Base-by-base conservation (phyloP, 2,797 vertebrate species). In the Acipenser ruthenus region DNA sequence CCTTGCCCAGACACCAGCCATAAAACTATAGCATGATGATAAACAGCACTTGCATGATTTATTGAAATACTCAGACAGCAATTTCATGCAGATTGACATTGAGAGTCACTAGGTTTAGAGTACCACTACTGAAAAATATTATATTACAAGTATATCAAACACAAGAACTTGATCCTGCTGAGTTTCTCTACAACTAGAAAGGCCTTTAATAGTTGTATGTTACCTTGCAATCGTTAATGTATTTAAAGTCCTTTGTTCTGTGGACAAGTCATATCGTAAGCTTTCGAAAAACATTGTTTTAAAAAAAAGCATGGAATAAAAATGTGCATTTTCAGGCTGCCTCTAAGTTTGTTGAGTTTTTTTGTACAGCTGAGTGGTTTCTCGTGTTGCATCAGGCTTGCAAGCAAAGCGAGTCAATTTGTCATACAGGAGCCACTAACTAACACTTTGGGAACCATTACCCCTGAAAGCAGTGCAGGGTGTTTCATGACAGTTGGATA, bases 11-110 rank as follows among this genome's bases (percentile, higher is more conserved):
- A 50, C 73, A 52, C 70, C 62, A 51, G 66, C 80, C 81, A 81
- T 84, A 83, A 84, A 88, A 80, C 73, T 77, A 75, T 78, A 79
- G 72, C 68, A 73, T 75, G 78, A 86, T 79, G 82, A 88, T 84
- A 87, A 89, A 89, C 87, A 84, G 81, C 67, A 63, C 74, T 71
- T 66, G 47, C 6, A 73, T 88, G 88, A 91, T 91, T 91, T 90
- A 91, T 75, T 70, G 78, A 77, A 70, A 68, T 75, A 78, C 83
- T 87, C 86, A 89, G 90, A 91, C 90, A 87, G 83, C 80, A 80
- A 91, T 91, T 91, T 90, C 90, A 91, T 88, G 88, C 88, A 81
- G 87, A 88, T 91, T 89, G 84, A 79, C 84, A 83, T 72, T 71
- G 79, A 75, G 76, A 81, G 78, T 79, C 84, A 80, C 80, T 82